Base-by-base conservation (phyloP, 1,140 invertebrate genomes). In the Drosophila orena region DNA sequence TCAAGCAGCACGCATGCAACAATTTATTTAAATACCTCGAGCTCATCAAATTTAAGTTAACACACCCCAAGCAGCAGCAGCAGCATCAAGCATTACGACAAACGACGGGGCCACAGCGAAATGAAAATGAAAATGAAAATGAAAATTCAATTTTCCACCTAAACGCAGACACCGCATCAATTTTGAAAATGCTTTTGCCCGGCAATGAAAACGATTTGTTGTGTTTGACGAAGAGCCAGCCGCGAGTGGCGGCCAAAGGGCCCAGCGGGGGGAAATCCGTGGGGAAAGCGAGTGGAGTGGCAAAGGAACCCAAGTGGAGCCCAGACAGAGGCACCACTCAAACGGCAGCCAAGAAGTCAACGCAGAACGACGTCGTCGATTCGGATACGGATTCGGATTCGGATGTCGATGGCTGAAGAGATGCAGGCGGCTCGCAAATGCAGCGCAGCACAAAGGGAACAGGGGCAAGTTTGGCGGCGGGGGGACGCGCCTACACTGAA, bases 121-220 rank as follows among this genome's bases (percentile, higher is more conserved):
- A 64, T 52, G 61, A 77, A 85, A 79, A 77, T 17, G 17, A 17
- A 17, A 17, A 17, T 72, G 77, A 89, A 86, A 86, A 84, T 85
- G 84, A 91, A 86, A 91, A 91, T 91, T 91, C 85, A 88, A 91
- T 91, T 91, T 91, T 91, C 90, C 84, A 91, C 85, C 79, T 83
- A 91, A 91, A 90, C 85, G 81, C 85, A 90, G 81, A 89, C 85
- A 85, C 73, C 80, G 89, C 83, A 91, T 90, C 86, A 86, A 90
- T 90, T 91, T 81, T 91, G 77, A 90, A 88, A 89, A 91, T 85
- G 84, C 84, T 70, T 84, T 77, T 75, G 75, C 83, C 60, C 65
- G 84, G 71, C 70, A 81, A 75, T 79, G 70, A 81, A 81, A 80
- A 84, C 81, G 81, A 86, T 81, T 91, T 91, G 79, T 80, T 90